Base-by-base conservation (phyloP, 2,888 invertebrate genomes). In the Elaeidobius kamerunicus region DNA sequence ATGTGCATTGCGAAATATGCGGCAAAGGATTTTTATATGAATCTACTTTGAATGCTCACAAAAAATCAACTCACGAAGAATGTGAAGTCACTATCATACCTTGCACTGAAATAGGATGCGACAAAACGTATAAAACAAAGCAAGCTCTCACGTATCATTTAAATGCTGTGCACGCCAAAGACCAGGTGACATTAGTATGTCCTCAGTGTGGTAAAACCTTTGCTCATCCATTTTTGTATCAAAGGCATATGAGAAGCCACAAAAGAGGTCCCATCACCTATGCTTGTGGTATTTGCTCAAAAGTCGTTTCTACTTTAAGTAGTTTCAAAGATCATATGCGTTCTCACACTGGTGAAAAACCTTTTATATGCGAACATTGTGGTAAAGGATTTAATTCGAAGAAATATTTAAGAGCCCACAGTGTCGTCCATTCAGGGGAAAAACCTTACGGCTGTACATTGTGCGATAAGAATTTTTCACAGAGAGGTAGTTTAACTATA, bases 201-300 rank as follows among this genome's bases (percentile, higher is more conserved):
- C 57, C 61, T 6, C 44, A 55, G 12, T 65, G 65, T 28, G 61
- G 59, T 1, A 65, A 61, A 45, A 44, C 39, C 3, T 60, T 58
- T 32, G 32, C 43, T 6, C 44, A 47, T 27, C 42, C 48, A 39
- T 41, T 50, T 42, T 34, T 48, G 14, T 34, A 54, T 43, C 23
- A 55, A 45, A 55, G 46, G 27, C 51, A 53, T 23, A 5, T 51
- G 1, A 39, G 32, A 12, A n/a, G 12, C n/a, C 45, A 54, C 20
- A 38, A 32, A 41, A 36, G 42, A 1, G 43, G 42, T 14, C 36
- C 34, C 3, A 18, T 38, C 15, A 34, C 20, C n/a, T 50, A 42
- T 34, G 23, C 71, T 15, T 75, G 74, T 51, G 71, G 73, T 56
- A 68, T 71, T 34, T 70, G 73, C 44, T 73, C 75, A 61, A 75